These are phyloP conservation scores for Pleuronectes platessa DNA, from an alignment of 2,113 vertebrate genomes.

Conservation along the genomic window DNA sequence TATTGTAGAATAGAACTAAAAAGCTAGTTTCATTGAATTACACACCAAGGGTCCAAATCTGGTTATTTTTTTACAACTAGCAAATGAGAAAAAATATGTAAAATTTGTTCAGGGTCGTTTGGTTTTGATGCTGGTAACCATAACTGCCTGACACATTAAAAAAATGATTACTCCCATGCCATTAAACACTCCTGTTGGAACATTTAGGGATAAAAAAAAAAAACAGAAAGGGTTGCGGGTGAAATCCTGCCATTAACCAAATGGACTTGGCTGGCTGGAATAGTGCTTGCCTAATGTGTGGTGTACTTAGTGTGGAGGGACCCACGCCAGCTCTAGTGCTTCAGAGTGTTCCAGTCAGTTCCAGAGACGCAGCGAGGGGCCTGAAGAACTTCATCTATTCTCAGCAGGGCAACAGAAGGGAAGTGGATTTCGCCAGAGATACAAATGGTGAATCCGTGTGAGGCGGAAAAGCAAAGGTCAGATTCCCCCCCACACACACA, in stretches of 20 bases:
- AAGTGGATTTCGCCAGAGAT: slow-evolving; percentile 64
- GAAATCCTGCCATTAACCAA: slow-evolving; percentile 65
- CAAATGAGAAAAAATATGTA: too few relatives aligned
- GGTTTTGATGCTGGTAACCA: too few relatives aligned
- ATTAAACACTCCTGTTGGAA: slow-evolving; percentile 9
- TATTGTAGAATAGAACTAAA: not conserved
- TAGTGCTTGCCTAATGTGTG: slow-evolving; percentile 49
- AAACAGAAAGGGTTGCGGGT: slow-evolving; percentile 15
- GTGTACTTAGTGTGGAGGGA: slow-evolving; percentile 58
- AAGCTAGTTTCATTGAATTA: not conserved
- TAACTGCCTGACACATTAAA: too few relatives aligned
- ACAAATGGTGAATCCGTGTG: slow-evolving; percentile 58
- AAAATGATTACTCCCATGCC: not conserved
- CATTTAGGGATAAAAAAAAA: slow-evolving; percentile 11
- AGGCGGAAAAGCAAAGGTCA: slow-evolving; percentile 62
- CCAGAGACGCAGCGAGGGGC: slow-evolving; percentile 72
- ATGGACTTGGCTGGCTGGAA: slow-evolving; percentile 60
- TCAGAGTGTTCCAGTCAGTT: slow-evolving; percentile 62
- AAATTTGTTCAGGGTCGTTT: not conserved
- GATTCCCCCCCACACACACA: slow-evolving; percentile 3
- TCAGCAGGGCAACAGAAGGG: slow-evolving; percentile 70
- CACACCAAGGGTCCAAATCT: too few relatives aligned
- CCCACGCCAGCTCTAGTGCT: slow-evolving; percentile 63
- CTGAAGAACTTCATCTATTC: slow-evolving; percentile 75
- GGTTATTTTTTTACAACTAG: too few relatives aligned